phyloP scores from a whole-genome alignment of 2,113 vertebrate species.

The Phalacrocorax carbo region DNA sequence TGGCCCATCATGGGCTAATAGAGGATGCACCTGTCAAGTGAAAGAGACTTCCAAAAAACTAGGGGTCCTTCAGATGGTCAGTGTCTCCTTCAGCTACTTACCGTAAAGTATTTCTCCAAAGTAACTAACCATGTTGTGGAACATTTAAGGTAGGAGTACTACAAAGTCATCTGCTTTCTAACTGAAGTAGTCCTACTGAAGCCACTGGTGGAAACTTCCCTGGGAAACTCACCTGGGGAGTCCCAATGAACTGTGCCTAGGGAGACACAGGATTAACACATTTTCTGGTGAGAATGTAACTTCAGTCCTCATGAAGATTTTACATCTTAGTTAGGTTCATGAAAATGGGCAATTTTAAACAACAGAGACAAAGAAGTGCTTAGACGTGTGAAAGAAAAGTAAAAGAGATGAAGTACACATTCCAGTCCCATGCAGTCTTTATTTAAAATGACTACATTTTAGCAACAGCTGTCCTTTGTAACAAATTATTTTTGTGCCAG shows the following conservation, averaged over 20 bases:
- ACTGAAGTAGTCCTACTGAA: neutral
- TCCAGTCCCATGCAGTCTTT: neutral
- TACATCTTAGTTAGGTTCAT: neutral
- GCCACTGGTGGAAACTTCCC: neutral
- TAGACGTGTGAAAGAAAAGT: neutral
- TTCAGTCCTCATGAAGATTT: neutral
- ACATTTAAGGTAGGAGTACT: neutral
- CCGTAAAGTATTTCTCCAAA: neutral
- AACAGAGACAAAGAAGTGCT: neutral
- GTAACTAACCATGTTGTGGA: neutral
- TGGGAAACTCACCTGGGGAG: accelerated
- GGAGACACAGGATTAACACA: neutral
- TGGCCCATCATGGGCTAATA: neutral
- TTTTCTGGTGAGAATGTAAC: neutral
- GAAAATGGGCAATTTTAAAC: neutral
- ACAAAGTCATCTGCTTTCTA: neutral
- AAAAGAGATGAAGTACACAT: neutral
- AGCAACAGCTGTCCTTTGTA: accelerated
- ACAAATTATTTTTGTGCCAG: neutral
- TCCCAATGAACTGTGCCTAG: neutral
- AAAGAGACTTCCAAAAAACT: neutral
- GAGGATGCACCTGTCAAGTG: neutral
- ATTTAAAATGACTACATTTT: neutral
- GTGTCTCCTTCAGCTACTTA: neutral
- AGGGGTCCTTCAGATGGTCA: neutral